Evolutionary conservation across 2,797 vertebrate genomes (phyloP), one percentile per base, ranked within the genome.

Genomic region (Pampus argenteus): DNA sequence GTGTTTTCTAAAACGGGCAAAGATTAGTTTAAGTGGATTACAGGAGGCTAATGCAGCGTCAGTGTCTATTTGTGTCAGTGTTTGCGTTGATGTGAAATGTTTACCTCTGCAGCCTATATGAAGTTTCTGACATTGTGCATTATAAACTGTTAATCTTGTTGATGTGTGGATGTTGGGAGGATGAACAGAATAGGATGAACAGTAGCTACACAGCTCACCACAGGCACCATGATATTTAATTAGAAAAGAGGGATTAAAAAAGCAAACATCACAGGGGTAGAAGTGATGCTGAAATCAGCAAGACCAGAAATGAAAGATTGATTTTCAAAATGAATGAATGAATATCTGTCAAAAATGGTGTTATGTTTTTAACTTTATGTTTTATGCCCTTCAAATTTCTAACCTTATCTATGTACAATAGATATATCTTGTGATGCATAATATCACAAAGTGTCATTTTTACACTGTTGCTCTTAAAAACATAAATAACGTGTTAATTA

Each of bases 21-120:
- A 83, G 87, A 89, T 92, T 89, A 91, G 85, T 84, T 86, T 57
- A 89, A 87, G 77, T 89, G 84, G 88, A 79, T 92, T 87, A 87
- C 3, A 9, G 61, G 31, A 60, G 26, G 44, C 72, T 79, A 73
- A 79, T 66, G 71, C 60, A 31, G n/a, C n/a, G n/a, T n/a, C n/a
- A n/a, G n/a, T 0, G 5, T 82, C 81, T 87, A 79, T 85, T 71
- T 78, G 15, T n/a, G n/a, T n/a, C 56, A 76, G 78, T 6, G 29
- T 38, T 22, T 66, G 49, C 66, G 58, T 67, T 81, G 64, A 83
- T n/a, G 17, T 70, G 81, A 70, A 59, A n/a, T 2, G 20, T 64
- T 57, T 40, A 18, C 29, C n/a, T 31, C 14, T 7, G 8, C 38
- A 40, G 45, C 14, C 25, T 13, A 1, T 28, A 10, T 50, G 40